Evolutionary conservation across 2,797 vertebrate genomes (phyloP), one percentile per base, ranked within the genome.

Genomic region (Poliocrania exsul): DNA sequence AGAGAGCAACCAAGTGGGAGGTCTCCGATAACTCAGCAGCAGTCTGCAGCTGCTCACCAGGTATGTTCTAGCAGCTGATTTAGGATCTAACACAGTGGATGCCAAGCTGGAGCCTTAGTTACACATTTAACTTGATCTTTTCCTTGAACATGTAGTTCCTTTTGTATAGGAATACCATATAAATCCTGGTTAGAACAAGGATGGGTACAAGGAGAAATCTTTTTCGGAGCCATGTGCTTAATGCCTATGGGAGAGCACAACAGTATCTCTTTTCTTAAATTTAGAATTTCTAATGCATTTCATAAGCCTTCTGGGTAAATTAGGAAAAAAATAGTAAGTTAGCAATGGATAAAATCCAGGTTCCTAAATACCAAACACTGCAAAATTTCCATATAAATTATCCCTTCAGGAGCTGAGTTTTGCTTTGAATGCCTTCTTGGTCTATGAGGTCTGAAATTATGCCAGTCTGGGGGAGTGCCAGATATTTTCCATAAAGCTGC

Each of bases 341-440:
- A 96, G 95, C 86, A 66, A 47, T 97, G 97, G 97, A 96, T 67
- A 31, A 77, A 86, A 73, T 97, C 97, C 97, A 98, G 97, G 65
- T 96, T 94, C 90, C 97, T 92, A 93, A 97, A 95, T 95, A 97
- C 96, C 95, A 92, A 93, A 95, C 83, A 94, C 93, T 95, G 91
- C 73, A 94, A 93, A 96, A 97, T 98, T 97, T 98, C 98, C 98
- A 97, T 97, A 97, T 98, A 98, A 98, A 98, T 97, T 97, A 97
- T 96, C 95, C 96, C 97, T 98, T 94, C 97, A 97, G 98, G 97
- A 97, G 90, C 93, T 90, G 73, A 81, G 58, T 90, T 97, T 96
- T 97, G 81, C 97, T 97, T 97, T 97, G 97, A 98, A 98, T 97
- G 95, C 93, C 89, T 97, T 96, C 97, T 98, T 98, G 97, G 97